Conservation (phyloP, 2,113 vertebrate genomes). For the Pyrgilauda ruficollis region DNA sequence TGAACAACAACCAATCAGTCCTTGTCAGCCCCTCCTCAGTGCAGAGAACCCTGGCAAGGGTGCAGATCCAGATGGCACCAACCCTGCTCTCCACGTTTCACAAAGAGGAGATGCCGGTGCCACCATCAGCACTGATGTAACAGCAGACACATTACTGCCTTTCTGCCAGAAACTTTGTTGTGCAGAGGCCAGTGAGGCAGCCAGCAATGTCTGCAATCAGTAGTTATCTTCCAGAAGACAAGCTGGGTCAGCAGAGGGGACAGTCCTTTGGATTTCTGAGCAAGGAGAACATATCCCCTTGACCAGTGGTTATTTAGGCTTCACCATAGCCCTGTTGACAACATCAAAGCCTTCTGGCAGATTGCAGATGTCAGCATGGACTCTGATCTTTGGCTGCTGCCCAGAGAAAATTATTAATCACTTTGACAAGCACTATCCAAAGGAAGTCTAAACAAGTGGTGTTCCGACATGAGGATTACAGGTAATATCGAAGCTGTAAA, state of each 20-base stretch:
- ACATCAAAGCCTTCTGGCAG: background rate
- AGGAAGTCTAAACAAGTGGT: background rate
- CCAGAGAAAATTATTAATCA: conserved; percentile 9
- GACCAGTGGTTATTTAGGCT: background rate
- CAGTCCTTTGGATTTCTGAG: background rate
- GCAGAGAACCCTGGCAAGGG: background rate
- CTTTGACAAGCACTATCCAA: background rate
- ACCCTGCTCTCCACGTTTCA: background rate
- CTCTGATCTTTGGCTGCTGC: conserved; percentile 23
- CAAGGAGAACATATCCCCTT: background rate
- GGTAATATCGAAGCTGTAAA: background rate
- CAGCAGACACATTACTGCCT: background rate
- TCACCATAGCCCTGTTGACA: background rate
- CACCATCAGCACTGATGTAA: background rate
- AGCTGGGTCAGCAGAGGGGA: background rate
- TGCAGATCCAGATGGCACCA: background rate
- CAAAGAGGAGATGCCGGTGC: background rate
- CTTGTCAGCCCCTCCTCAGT: background rate
- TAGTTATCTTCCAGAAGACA: background rate
- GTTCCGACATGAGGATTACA: background rate
- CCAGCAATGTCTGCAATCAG: background rate
- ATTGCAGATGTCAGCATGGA: background rate
- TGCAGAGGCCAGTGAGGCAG: background rate
- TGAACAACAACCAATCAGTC: background rate
- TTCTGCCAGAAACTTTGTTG: background rate